Percentiles rank a stretch among this genome's conserved stretches.
phyloP scores from a whole-genome alignment of 1,140 invertebrate species.

The Sarcophaga peregrina region DNA sequence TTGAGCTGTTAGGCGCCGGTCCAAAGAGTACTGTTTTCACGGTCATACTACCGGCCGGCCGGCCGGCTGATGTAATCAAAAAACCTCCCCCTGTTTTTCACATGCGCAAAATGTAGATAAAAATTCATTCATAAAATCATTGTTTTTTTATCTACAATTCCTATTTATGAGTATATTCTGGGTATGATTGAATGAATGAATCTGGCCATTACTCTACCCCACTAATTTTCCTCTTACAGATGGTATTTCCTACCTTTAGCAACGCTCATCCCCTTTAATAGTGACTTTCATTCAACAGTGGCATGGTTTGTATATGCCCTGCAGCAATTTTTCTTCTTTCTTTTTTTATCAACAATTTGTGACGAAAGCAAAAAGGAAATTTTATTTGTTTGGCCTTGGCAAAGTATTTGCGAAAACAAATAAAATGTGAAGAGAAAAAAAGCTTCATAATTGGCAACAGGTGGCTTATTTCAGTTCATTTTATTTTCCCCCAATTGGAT shows the following conservation, averaged over 20 bases:
- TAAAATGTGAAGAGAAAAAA: not conserved
- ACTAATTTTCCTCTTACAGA: not conserved
- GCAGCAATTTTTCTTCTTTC: not conserved
- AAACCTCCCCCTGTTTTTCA: not conserved
- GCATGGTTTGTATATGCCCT: not conserved
- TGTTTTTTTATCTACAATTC: not conserved
- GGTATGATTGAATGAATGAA: not conserved
- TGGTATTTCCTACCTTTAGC: not conserved
- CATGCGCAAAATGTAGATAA: not conserved
- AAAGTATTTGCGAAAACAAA: not conserved
- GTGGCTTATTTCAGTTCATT: conserved; percentile 10
- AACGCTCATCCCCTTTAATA: not conserved
- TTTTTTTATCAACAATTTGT: not conserved
- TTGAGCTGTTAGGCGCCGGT: conserved; percentile 53
- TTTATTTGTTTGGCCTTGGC: conserved; percentile 31
- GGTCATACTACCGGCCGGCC: conserved; percentile 28
- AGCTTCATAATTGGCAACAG: conserved; percentile 22
- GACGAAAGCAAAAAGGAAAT: conserved; percentile 38
- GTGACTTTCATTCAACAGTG: not conserved
- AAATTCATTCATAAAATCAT: conserved; percentile 22
- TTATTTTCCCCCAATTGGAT: not conserved
- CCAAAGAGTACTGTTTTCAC: not conserved
- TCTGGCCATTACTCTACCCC: not conserved
- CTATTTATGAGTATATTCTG: not conserved
- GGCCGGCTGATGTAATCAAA: too few relatives aligned